phyloP scores from a whole-genome alignment of 1,140 invertebrate genomes.

The Brevipalpus yothersi region DNA sequence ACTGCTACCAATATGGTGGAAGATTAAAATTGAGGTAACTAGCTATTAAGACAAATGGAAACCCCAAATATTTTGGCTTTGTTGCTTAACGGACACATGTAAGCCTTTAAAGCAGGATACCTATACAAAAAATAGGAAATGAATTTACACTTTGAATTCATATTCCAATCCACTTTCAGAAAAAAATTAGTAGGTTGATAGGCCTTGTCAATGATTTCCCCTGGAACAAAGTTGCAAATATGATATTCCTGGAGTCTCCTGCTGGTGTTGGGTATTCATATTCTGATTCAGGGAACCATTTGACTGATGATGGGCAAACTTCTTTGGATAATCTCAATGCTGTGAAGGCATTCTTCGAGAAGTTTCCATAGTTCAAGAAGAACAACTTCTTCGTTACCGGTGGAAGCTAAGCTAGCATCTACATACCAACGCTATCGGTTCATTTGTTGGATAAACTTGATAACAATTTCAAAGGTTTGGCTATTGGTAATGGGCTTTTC shows the following conservation, averaged over 20 bases:
- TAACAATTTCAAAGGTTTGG: constrained; percentile 25
- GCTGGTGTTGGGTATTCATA: constrained; percentile 31
- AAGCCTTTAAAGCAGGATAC: too few relatives aligned
- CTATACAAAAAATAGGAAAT: too few relatives aligned
- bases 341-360: constrained; percentile 24
- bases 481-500: constrained; percentile 27
- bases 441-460: constrained; percentile 19
- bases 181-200: too few relatives aligned
- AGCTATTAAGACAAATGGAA: too few relatives aligned
- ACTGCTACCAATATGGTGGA: too few relatives aligned
- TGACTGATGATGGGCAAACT: constrained; percentile 23
- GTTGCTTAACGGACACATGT: too few relatives aligned
- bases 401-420: constrained; percentile 24
- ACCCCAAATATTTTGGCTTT: too few relatives aligned
- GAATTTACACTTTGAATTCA: too few relatives aligned
- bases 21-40: too few relatives aligned
- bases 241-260: constrained; percentile 32
- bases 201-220: too few relatives aligned
- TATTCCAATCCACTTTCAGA: too few relatives aligned
- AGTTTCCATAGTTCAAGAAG: constrained; percentile 24
- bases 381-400: constrained; percentile 23
- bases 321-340: constrained; percentile 23
- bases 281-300: constrained; percentile 22
- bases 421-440: constrained; percentile 25
- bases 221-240: constrained; percentile 35